Evolutionary conservation across 2,113 vertebrate genomes (phyloP).

Genomic region (Martes martes): DNA sequence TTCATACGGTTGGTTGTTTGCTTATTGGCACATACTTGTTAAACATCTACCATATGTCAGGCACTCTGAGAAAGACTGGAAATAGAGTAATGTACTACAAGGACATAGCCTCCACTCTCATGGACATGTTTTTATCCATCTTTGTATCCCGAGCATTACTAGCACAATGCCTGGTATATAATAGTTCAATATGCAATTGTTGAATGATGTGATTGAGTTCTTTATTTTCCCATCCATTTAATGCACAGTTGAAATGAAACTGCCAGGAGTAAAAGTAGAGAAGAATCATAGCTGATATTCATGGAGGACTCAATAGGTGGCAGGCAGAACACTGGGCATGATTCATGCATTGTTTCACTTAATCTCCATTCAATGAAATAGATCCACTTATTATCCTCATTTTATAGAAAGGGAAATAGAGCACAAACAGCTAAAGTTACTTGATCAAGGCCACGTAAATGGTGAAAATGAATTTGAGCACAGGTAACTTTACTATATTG

Average conservation of each 20-base stretch:
- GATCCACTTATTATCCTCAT: neutral
- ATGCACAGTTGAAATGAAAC: neutral
- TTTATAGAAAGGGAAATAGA: neutral
- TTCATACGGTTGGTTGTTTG: neutral
- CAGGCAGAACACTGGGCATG: neutral
- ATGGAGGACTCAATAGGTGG: neutral
- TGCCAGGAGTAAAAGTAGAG: neutral
- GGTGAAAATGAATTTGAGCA: neutral
- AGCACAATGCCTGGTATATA: neutral
- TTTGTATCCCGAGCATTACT: neutral
- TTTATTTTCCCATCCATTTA: neutral
- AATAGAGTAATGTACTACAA: neutral
- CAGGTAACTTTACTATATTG: neutral
- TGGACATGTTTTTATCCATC: neutral
- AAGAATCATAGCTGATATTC: neutral
- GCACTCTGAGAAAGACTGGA: neutral
- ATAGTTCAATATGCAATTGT: neutral
- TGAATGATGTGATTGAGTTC: neutral
- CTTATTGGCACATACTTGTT: neutral
- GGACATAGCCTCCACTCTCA: neutral
- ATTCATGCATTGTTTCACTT: neutral
- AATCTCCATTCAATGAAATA: neutral
- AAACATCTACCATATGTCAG: neutral
- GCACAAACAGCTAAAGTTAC: neutral
- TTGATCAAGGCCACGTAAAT: neutral